Conservation (phyloP, 2,888 invertebrate species). For the Callosobruchus maculatus region DNA sequence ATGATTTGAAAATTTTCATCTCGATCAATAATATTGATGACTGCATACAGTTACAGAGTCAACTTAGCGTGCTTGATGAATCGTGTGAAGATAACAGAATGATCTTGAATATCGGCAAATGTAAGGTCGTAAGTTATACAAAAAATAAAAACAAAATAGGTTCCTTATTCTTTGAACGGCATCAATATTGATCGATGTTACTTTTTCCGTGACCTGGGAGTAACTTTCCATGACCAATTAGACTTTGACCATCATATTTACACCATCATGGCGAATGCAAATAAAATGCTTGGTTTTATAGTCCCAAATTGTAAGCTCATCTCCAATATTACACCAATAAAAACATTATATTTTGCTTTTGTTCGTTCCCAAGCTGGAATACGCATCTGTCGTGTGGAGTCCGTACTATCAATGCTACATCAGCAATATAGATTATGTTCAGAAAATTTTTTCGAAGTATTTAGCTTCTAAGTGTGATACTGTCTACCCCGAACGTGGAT, state of each 20-base stretch:
- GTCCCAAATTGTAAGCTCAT: not conserved
- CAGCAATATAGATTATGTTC: not conserved
- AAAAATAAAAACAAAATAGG: not conserved
- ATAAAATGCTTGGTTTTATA: not conserved
- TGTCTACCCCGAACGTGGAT: not conserved
- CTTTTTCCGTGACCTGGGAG: not conserved
- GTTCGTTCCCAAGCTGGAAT: not conserved
- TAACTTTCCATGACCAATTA: not conserved
- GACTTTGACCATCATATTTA: not conserved
- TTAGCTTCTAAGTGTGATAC: not conserved
- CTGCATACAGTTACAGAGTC: not conserved
- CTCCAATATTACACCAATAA: too few species aligned
- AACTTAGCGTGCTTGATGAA: not conserved
- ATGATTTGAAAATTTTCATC: not conserved
- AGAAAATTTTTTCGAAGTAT: not conserved
- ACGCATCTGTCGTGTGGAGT: not conserved
- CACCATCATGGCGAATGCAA: not conserved
- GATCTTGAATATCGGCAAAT: not conserved
- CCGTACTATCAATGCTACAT: not conserved
- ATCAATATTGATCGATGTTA: not conserved
- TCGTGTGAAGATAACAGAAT: not conserved
- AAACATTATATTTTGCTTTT: not conserved
- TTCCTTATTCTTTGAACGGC: not conserved
- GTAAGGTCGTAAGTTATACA: not conserved
- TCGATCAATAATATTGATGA: not conserved